Percentiles rank a stretch among this genome's conserved stretches.
Evolutionary conservation across 2,113 vertebrate species (phyloP).

Genomic region (Ailurus styani): DNA sequence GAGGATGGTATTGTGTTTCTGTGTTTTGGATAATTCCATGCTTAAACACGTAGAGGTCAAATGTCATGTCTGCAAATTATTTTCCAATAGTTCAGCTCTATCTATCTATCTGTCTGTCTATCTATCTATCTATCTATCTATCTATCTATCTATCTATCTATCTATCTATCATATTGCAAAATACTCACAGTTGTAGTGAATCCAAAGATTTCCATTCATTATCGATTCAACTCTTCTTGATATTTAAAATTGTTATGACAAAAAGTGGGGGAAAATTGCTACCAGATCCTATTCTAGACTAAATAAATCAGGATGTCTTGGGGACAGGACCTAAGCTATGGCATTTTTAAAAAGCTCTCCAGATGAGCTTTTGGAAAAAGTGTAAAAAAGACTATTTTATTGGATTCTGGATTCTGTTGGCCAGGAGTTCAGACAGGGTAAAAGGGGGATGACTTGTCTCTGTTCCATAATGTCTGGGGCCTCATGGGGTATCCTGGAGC

Average conservation of each 20-base stretch:
- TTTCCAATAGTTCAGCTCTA: neutral
- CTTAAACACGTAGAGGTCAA: neutral
- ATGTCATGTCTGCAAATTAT: neutral
- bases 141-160: neutral
- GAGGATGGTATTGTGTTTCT: neutral
- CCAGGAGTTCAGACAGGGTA: neutral
- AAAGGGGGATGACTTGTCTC: neutral
- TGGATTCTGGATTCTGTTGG: neutral
- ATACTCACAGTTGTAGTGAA: neutral
- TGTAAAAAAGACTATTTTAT: neutral
- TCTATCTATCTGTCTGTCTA: neutral
- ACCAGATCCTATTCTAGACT: neutral
- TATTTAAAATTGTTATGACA: neutral
- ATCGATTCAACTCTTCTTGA: neutral
- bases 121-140: neutral
- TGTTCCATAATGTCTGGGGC: neutral
- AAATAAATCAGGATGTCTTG: constrained; percentile 8
- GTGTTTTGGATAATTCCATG: neutral
- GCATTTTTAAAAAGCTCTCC: neutral
- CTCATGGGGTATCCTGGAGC: neutral
- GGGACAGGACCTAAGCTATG: neutral
- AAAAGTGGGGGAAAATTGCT: neutral
- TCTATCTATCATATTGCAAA: neutral
- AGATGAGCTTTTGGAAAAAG: neutral
- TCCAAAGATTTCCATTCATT: neutral